A percentile compares a stretch with the other conserved stretches of the same genome.
These are phyloP conservation scores for Temnothorax nylanderi DNA, from an alignment of 1,140 invertebrate species.

Conservation along the genomic window DNA sequence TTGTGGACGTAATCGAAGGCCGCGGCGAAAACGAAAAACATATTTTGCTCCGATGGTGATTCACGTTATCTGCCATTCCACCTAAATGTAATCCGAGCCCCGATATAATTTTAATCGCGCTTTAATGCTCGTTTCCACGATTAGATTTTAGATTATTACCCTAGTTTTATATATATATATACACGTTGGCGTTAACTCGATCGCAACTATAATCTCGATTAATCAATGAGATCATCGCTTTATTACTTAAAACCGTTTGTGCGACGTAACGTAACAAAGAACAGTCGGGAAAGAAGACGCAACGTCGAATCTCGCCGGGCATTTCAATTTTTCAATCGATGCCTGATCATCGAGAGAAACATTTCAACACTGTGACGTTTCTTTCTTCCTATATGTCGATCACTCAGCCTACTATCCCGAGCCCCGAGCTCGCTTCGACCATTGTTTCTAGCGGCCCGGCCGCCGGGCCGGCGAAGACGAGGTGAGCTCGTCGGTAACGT, in stretches of 20 bases:
- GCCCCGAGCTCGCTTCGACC: background rate
- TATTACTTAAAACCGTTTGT: conserved; percentile 12
- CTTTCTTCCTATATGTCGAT: background rate
- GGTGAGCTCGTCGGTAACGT: conserved; percentile 24
- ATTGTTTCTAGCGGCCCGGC: conserved; percentile 24
- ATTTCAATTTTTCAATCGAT: background rate
- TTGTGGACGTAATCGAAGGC: background rate
- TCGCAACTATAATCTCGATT: conserved; percentile 1
- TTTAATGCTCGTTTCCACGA: background rate
- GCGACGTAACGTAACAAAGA: conserved; percentile 31
- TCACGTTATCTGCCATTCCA: background rate
- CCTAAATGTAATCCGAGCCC: background rate
- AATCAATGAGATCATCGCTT: conserved; percentile 38
- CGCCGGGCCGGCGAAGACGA: background rate
- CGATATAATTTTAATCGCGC: background rate
- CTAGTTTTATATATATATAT: background rate
- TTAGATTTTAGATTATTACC: background rate
- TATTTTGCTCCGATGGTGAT: conserved; percentile 17
- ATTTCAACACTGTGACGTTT: background rate
- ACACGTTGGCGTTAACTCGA: background rate
- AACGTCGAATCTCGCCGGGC: background rate
- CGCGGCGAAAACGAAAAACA: conserved; percentile 1
- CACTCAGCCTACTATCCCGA: background rate
- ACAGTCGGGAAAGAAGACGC: background rate
- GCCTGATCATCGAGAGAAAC: background rate